These are phyloP conservation scores for Chloroceryle aenea DNA, from an alignment of 2,113 vertebrate genomes.

Conservation along the genomic window DNA sequence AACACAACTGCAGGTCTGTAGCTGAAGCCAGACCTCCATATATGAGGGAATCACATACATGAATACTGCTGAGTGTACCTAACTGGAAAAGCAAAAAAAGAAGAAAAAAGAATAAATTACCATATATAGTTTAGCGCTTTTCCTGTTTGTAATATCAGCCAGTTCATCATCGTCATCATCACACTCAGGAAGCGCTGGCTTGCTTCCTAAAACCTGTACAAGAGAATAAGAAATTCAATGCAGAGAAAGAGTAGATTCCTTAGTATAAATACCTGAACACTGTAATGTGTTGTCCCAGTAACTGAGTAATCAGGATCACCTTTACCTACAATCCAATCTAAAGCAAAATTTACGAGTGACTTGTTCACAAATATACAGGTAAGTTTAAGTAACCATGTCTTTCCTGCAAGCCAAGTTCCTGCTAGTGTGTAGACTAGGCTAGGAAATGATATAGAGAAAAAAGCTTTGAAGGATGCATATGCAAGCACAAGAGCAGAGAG, in stretches of 20 bases:
- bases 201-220: slow-evolving; percentile 85
- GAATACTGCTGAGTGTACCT: not conserved
- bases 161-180: slow-evolving; percentile 77
- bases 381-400: not conserved
- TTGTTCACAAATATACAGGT: not conserved
- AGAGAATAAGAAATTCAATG: not conserved
- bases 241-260: not conserved
- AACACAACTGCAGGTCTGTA: not conserved
- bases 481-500: not conserved
- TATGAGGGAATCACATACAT: not conserved
- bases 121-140: slow-evolving; percentile 89
- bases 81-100: not conserved
- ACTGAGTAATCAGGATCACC: fast-evolving
- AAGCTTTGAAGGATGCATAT: not conserved
- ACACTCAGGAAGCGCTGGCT: slow-evolving; percentile 77
- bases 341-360: not conserved
- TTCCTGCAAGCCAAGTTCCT: not conserved
- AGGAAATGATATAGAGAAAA: not conserved
- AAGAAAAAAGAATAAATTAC: slow-evolving; percentile 51
- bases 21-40: not conserved
- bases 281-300: fast-evolving
- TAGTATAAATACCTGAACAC: not conserved
- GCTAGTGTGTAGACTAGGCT: not conserved
- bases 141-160: slow-evolving; percentile 89
- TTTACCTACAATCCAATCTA: not conserved